Percentiles rank a stretch among this genome's conserved stretches.
Evolutionary conservation across 2,797 vertebrate genomes (phyloP).

Genomic region (Acanthiza pusilla): DNA sequence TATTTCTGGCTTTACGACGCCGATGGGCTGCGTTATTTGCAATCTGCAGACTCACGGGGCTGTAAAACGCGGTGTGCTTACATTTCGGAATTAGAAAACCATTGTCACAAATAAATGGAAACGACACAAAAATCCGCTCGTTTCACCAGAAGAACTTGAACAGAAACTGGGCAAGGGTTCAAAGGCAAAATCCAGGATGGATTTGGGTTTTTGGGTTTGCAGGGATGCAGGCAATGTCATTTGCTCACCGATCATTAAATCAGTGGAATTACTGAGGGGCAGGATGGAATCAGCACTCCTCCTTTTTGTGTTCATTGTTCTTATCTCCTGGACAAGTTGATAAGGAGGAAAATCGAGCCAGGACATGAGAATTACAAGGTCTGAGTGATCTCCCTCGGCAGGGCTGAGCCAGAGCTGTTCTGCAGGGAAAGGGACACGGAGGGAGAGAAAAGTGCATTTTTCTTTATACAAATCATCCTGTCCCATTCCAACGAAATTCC

Average conservation of each 20-base stretch:
- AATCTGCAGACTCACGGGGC: background rate
- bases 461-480: background rate
- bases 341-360: background rate
- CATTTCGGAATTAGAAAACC: background rate
- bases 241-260: background rate
- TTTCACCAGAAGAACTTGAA: background rate
- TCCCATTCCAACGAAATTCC: background rate
- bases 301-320: background rate
- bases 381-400: background rate
- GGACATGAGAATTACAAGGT: conserved; percentile 29
- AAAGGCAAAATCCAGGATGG: background rate
- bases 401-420: background rate
- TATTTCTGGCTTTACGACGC: background rate
- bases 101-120: background rate
- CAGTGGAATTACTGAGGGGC: background rate
- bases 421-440: background rate
- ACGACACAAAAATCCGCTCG: background rate
- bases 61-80: background rate
- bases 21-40: background rate
- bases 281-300: background rate
- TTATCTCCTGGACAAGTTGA: conserved; percentile 22
- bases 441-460: background rate
- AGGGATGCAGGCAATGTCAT: background rate
- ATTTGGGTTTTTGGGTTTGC: background rate
- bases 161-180: conserved; percentile 7